phyloP scores from a whole-genome alignment of 2,888 invertebrate genomes.

The Meliscaeva auricollis region DNA sequence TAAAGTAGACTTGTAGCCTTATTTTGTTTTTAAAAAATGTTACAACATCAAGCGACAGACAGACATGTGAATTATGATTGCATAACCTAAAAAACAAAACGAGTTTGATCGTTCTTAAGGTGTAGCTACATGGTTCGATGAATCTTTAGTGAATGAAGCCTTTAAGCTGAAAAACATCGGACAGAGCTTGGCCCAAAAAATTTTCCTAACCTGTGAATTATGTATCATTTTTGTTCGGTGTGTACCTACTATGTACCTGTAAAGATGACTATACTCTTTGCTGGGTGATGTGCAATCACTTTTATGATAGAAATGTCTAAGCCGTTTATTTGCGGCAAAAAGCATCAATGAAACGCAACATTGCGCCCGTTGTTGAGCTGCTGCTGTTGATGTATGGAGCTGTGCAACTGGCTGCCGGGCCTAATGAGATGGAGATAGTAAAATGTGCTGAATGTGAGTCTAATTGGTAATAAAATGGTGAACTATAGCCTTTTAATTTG shows the following conservation, averaged over 20 bases:
- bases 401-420: slow-evolving; percentile 1
- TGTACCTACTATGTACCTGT: background rate
- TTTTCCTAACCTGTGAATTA: slow-evolving; percentile 54
- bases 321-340: slow-evolving; percentile 4
- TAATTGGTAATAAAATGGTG: slow-evolving; percentile 66
- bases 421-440: slow-evolving; percentile 32
- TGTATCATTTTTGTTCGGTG: slow-evolving; percentile 41
- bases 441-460: slow-evolving; percentile 22
- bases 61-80: slow-evolving; percentile 59
- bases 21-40: slow-evolving; percentile 15
- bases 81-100: slow-evolving; percentile 59
- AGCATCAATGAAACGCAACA: slow-evolving; percentile 67
- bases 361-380: slow-evolving; percentile 36
- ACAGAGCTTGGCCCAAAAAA: background rate
- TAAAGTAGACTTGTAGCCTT: background rate
- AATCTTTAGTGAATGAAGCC: slow-evolving; percentile 39
- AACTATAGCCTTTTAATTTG: slow-evolving; percentile 70
- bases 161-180: slow-evolving; percentile 20
- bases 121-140: slow-evolving; percentile 25
- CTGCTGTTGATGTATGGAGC: background rate
- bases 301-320: slow-evolving; percentile 36
- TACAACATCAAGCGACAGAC: slow-evolving; percentile 48
- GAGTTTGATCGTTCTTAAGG: slow-evolving; percentile 61
- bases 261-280: slow-evolving; percentile 3
- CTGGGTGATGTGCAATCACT: slow-evolving; percentile 38